Conservation (phyloP, 2,888 invertebrate species). For the Trissolcus japonicus region DNA sequence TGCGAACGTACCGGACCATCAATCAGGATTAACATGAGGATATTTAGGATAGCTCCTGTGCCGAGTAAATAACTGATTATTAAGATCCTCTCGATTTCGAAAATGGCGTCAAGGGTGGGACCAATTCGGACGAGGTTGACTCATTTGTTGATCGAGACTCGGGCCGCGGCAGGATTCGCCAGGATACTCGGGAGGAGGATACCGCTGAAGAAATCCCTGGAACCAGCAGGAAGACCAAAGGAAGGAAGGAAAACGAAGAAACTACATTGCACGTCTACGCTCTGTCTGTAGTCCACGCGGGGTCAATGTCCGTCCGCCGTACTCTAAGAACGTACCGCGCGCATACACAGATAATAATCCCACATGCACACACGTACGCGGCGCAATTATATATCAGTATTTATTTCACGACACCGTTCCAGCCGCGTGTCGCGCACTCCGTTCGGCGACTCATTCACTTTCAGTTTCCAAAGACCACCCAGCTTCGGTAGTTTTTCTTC, state of each 20-base stretch:
- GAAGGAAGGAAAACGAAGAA: constrained; percentile 61
- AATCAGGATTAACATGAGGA: constrained; percentile 31
- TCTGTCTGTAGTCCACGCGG: constrained; percentile 66
- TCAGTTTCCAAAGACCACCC: constrained; percentile 52
- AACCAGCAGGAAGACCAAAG: constrained; percentile 31
- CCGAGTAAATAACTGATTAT: too few relatives aligned
- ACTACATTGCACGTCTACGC: constrained; percentile 64
- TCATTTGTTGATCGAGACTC: constrained; percentile 15
- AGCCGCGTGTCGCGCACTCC: constrained; percentile 39
- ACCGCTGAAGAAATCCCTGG: too few relatives aligned
- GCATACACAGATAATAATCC: constrained; percentile 15
- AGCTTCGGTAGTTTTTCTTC: not conserved
- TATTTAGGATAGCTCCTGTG: not conserved
- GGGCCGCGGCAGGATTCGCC: constrained; percentile 13
- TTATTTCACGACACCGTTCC: constrained; percentile 34
- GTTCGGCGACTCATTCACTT: constrained; percentile 52
- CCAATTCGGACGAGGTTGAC: too few relatives aligned
- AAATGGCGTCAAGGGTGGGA: too few relatives aligned
- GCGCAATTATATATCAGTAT: constrained; percentile 41
- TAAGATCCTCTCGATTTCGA: too few relatives aligned
- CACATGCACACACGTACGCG: constrained; percentile 8
- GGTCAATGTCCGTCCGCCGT: constrained; percentile 70
- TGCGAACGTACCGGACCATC: constrained; percentile 27
- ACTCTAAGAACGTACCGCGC: constrained; percentile 66
- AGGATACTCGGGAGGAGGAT: too few relatives aligned